Percentiles rank a stretch among this genome's conserved stretches.
Evolutionary conservation across 1,140 invertebrate genomes (phyloP).

Genomic region (Lethocerus indicus): DNA sequence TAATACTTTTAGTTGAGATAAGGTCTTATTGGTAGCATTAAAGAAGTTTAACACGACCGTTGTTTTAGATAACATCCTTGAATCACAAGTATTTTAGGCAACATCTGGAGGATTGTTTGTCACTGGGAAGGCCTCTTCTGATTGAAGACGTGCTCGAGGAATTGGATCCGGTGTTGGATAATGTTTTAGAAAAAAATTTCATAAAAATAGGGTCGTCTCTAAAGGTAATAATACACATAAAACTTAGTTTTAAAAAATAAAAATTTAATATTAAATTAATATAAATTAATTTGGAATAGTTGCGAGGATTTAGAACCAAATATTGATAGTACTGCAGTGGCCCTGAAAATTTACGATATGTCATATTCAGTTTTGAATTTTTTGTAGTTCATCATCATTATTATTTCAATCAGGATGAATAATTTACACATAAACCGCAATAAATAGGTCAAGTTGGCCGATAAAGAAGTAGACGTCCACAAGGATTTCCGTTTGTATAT

Average conservation of each 20-base stretch:
- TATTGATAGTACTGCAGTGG: too few species aligned
- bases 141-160: conserved; percentile 82
- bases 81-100: conserved; percentile 55
- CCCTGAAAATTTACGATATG: too few species aligned
- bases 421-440: too few species aligned
- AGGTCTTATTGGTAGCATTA: too few species aligned
- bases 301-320: too few species aligned
- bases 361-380: too few species aligned
- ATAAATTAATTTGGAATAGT: too few species aligned
- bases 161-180: conserved; percentile 77
- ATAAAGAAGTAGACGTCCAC: conserved; percentile 72
- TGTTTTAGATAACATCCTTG: conserved; percentile 33
- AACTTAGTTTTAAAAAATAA: too few species aligned
- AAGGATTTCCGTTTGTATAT: conserved; percentile 73
- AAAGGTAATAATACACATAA: conserved; percentile 38
- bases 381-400: too few species aligned
- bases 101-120: conserved; percentile 73
- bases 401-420: too few species aligned
- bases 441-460: conserved; percentile 71
- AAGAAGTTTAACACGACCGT: not conserved
- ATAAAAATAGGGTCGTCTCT: conserved; percentile 61
- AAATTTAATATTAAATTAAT: too few species aligned
- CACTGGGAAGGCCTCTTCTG: conserved; percentile 63
- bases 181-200: conserved; percentile 73
- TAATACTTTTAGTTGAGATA: too few species aligned